Conservation (phyloP, 1,140 invertebrate genomes). For the Pseudomyrmex sp. region DNA sequence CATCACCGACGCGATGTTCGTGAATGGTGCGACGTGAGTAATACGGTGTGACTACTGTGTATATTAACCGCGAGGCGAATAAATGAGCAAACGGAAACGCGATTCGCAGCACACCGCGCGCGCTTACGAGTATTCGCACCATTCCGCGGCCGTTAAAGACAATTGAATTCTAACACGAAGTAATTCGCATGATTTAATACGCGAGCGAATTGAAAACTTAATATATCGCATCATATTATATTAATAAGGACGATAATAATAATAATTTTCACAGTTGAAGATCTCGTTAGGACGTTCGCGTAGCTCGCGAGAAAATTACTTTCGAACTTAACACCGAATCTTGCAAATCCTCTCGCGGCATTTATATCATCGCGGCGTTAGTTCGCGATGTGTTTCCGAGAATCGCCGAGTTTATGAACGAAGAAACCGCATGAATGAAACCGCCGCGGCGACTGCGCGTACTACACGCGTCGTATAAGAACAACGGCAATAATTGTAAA, state of each 20-base stretch:
- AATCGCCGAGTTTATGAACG: constrained; percentile 61
- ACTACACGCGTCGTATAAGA: constrained; percentile 37
- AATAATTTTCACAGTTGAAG: too few relatives aligned
- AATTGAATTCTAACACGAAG: constrained; percentile 18
- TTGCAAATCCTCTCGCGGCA: background rate
- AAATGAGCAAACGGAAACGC: constrained; percentile 35
- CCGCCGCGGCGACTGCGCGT: background rate
- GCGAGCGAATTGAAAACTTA: background rate
- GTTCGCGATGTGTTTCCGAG: constrained; percentile 22
- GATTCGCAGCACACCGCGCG: constrained; percentile 8
- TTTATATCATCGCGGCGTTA: constrained; percentile 16
- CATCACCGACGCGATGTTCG: constrained; percentile 63
- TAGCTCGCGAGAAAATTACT: too few relatives aligned
- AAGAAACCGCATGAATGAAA: constrained; percentile 40
- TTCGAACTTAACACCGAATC: background rate
- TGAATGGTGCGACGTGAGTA: constrained; percentile 14
- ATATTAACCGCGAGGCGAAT: constrained; percentile 22
- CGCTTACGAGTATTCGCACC: background rate
- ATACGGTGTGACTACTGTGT: background rate
- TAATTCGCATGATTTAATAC: constrained; percentile 19
- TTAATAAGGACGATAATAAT: background rate
- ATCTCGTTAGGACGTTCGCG: too few relatives aligned
- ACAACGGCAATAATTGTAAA: constrained; percentile 61
- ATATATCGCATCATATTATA: background rate
- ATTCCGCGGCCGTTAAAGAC: background rate